phyloP scores from a whole-genome alignment of 2,797 vertebrate species.

The Phataginus tricuspis region DNA sequence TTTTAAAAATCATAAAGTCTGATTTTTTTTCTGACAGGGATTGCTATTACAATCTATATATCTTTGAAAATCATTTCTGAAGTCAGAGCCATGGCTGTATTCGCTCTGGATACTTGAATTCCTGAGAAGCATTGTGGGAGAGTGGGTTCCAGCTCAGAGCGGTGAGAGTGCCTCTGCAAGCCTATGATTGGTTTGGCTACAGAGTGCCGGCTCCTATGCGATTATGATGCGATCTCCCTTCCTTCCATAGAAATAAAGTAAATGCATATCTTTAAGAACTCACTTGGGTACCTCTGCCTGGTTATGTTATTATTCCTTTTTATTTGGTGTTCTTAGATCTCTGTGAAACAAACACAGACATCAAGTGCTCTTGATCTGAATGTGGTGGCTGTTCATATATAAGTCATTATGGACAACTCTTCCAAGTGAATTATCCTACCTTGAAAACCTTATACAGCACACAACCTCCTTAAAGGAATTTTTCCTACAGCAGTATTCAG shows the following conservation, averaged over 20 bases:
- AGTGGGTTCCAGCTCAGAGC: not conserved
- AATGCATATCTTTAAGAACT: conserved; percentile 38
- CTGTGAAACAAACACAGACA: not conserved
- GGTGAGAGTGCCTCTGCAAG: conserved; percentile 40
- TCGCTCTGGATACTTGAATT: conserved; percentile 63
- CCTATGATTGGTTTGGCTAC: conserved; percentile 19
- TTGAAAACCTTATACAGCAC: not conserved
- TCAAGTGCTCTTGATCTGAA: not conserved
- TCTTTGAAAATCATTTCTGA: conserved; percentile 41
- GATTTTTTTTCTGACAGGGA: not conserved
- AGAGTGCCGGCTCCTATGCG: not conserved
- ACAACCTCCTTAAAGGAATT: not conserved
- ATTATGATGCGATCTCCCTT: conserved; percentile 37
- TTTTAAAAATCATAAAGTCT: not conserved
- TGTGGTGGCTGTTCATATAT: not conserved
- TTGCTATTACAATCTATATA: not conserved
- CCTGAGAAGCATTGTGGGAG: conserved; percentile 16
- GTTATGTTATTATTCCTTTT: not conserved
- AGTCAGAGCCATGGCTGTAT: not conserved
- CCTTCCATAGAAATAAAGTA: conserved; percentile 61
- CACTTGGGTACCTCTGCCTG: not conserved
- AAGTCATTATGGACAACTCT: not conserved
- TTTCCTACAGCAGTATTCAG: not conserved
- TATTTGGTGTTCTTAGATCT: not conserved
- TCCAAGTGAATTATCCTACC: not conserved